phyloP scores from a whole-genome alignment of 1,140 invertebrate species.

The Lanistes nyassanus region DNA sequence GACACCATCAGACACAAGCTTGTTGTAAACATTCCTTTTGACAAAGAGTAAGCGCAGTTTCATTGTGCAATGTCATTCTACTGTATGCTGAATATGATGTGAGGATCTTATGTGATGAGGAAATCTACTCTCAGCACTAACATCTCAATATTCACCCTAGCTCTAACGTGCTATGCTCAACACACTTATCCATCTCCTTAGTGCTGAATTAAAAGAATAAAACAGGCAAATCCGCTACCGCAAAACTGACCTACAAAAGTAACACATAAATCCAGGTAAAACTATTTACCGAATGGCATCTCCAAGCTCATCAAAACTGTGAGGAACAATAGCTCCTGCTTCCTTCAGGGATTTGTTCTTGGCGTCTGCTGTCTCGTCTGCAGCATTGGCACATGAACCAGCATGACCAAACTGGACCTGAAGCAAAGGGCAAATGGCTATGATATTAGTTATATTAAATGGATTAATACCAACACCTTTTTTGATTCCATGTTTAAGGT shows the following conservation, averaged over 20 bases:
- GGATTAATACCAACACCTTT: too few species aligned
- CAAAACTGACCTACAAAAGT: too few species aligned
- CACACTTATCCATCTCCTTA: too few species aligned
- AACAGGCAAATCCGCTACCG: too few species aligned
- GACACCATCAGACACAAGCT: constrained; percentile 82
- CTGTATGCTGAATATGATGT: not conserved
- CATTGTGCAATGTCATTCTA: not conserved
- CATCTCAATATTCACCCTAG: too few species aligned
- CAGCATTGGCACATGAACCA: constrained; percentile 95
- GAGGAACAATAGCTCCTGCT: constrained; percentile 90
- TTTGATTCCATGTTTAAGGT: too few species aligned
- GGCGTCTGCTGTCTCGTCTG: constrained; percentile 90
- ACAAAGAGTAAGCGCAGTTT: constrained; percentile 6
- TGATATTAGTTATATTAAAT: too few species aligned
- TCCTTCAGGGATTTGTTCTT: constrained; percentile 89
- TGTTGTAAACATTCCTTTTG: constrained; percentile 77
- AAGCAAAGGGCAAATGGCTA: too few species aligned
- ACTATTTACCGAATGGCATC: constrained; percentile 75
- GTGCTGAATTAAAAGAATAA: too few species aligned
- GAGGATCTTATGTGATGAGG: not conserved
- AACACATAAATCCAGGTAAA: too few species aligned
- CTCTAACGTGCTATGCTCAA: too few species aligned
- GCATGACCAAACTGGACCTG: constrained; percentile 99
- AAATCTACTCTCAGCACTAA: not conserved
- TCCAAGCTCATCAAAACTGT: constrained; percentile 92